phyloP scores from a whole-genome alignment of 2,888 invertebrate genomes.

The Tenthredo amoena region DNA sequence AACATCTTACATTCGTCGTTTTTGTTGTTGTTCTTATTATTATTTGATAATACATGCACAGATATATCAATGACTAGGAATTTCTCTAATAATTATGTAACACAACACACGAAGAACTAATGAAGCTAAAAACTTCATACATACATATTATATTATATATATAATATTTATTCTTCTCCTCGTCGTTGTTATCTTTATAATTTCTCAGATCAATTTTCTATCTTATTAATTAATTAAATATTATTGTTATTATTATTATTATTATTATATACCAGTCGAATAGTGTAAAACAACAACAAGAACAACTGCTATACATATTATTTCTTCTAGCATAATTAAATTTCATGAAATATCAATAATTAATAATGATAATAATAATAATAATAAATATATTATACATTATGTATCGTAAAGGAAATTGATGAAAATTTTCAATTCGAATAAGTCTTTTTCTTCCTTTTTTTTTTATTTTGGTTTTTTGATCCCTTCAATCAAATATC shows the following conservation, averaged over 20 bases:
- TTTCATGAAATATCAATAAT: background rate
- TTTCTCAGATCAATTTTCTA: background rate
- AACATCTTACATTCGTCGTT: background rate
- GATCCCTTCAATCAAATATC: too few relatives aligned
- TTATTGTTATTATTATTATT: background rate
- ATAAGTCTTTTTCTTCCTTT: background rate
- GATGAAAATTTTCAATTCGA: background rate
- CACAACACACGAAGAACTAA: background rate
- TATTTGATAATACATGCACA: background rate
- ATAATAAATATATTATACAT: background rate
- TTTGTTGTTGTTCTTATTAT: background rate
- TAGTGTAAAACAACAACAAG: background rate
- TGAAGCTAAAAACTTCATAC: background rate
- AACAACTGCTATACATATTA: background rate
- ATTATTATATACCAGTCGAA: background rate
- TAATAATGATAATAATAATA: background rate
- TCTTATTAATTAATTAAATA: background rate
- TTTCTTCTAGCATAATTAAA: background rate
- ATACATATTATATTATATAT: background rate
- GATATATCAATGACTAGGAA: background rate
- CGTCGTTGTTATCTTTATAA: background rate
- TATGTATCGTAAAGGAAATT: background rate
- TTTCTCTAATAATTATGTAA: background rate
- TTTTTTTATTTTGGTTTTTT: background rate
- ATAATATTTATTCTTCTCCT: background rate